These are phyloP conservation scores for Pilophorus perplexus DNA, from an alignment of 2,888 invertebrate species.

Conservation along the genomic window DNA sequence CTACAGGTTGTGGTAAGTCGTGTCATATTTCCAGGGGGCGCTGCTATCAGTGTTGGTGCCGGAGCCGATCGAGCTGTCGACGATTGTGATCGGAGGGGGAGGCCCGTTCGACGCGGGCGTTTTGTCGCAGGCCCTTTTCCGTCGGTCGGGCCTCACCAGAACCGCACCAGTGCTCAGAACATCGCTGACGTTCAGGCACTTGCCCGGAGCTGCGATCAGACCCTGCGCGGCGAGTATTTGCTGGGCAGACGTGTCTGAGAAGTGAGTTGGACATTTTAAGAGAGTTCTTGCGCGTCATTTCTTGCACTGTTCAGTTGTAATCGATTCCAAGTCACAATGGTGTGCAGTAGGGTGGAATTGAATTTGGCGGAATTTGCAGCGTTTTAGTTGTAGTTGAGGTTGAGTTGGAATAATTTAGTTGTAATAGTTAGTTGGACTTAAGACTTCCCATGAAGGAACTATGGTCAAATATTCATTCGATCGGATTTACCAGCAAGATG, in stretches of 20 bases:
- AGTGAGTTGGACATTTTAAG: slow-evolving; percentile 49
- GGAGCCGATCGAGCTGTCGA: slow-evolving; percentile 66
- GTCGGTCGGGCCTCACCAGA: slow-evolving; percentile 50
- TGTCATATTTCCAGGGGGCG: slow-evolving; percentile 69
- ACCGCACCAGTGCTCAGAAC: slow-evolving; percentile 47
- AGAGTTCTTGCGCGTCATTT: not conserved
- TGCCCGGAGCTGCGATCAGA: slow-evolving; percentile 15
- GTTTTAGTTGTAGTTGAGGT: too few relatives aligned
- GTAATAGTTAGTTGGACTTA: too few relatives aligned
- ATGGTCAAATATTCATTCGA: too few relatives aligned
- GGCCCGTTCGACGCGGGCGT: slow-evolving; percentile 63
- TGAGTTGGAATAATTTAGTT: too few relatives aligned
- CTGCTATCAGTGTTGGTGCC: slow-evolving; percentile 67
- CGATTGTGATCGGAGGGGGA: slow-evolving; percentile 68
- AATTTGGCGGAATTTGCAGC: too few relatives aligned
- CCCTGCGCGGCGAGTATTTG: slow-evolving; percentile 63
- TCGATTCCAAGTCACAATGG: too few relatives aligned
- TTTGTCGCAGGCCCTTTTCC: slow-evolving; percentile 58
- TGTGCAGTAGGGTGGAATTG: too few relatives aligned
- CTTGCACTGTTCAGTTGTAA: too few relatives aligned
- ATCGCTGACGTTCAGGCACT: slow-evolving; percentile 11
- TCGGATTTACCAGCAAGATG: too few relatives aligned
- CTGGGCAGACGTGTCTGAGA: slow-evolving; percentile 58
- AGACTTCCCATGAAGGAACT: too few relatives aligned
- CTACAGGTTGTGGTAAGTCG: too few relatives aligned